These are phyloP conservation scores for Orthonychiurus folsomi DNA, from an alignment of 2,888 invertebrate species.

Conservation along the genomic window DNA sequence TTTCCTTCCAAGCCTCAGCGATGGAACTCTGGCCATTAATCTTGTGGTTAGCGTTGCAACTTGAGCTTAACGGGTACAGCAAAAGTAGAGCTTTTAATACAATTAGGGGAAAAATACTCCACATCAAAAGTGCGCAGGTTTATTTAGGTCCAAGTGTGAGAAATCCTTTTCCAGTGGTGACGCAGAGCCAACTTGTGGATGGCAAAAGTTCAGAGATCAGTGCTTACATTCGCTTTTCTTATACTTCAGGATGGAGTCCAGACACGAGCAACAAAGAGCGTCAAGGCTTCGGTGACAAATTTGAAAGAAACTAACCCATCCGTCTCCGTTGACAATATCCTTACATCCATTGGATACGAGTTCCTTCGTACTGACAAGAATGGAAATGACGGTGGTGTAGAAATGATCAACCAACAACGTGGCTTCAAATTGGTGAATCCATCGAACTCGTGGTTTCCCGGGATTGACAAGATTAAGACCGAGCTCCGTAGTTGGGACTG, in stretches of 20 bases:
- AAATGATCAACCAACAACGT: slow-evolving; percentile 58
- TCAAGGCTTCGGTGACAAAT: slow-evolving; percentile 72
- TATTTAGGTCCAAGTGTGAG: too few relatives aligned
- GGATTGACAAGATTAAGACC: slow-evolving; percentile 59
- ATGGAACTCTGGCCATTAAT: too few relatives aligned
- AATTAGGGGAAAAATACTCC: too few relatives aligned
- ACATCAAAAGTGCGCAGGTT: too few relatives aligned
- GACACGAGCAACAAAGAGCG: slow-evolving; percentile 76
- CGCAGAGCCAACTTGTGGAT: too few relatives aligned
- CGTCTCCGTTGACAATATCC: slow-evolving; percentile 61
- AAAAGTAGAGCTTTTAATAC: too few relatives aligned
- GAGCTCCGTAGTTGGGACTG: slow-evolving; percentile 75
- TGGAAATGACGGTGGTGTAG: slow-evolving; percentile 52
- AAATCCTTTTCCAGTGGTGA: too few relatives aligned
- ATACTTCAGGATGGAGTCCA: slow-evolving; percentile 63
- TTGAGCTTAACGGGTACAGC: too few relatives aligned
- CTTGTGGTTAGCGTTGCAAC: too few relatives aligned
- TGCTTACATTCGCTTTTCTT: slow-evolving; percentile 10
- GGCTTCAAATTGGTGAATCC: slow-evolving; percentile 81
- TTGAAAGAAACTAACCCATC: slow-evolving; percentile 63
- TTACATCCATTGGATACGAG: slow-evolving; percentile 73
- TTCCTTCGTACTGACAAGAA: slow-evolving; percentile 68
- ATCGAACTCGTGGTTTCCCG: slow-evolving; percentile 66
- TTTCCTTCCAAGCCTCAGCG: too few relatives aligned
- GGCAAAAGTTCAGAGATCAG: too few relatives aligned